phyloP scores from a whole-genome alignment of 1,140 invertebrate genomes.

The Tetranychus cinnabarinus region DNA sequence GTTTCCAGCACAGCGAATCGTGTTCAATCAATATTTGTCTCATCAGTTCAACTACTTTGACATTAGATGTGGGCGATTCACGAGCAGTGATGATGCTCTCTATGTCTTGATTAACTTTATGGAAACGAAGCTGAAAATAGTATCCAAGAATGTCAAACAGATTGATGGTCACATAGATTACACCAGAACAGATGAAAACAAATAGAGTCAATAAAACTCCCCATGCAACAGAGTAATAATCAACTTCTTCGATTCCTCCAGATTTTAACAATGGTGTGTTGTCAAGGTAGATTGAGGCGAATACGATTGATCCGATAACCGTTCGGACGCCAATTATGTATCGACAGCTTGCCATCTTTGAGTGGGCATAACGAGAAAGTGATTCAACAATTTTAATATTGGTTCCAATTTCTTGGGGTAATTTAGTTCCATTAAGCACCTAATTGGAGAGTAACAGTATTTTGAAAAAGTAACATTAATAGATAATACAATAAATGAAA shows the following conservation, averaged over 20 bases:
- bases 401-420: neutral
- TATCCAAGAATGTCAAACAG: constrained; percentile 4
- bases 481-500: neutral
- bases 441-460: neutral
- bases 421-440: neutral
- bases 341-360: neutral
- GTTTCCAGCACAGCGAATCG: constrained; percentile 4
- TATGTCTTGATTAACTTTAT: constrained; percentile 8
- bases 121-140: constrained; percentile 6
- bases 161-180: neutral
- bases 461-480: neutral
- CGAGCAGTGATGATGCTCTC: constrained; percentile 3
- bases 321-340: neutral
- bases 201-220: neutral
- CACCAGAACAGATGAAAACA: neutral
- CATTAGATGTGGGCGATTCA: neutral
- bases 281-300: neutral
- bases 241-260: neutral
- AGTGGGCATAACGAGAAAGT: neutral
- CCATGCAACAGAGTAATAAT: constrained; percentile 2
- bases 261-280: neutral
- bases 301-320: neutral
- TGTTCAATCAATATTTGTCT: constrained; percentile 5
- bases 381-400: neutral
- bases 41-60: constrained; percentile 1